Conservation (phyloP, 1,140 invertebrate genomes). For the Drosophila lini region DNA sequence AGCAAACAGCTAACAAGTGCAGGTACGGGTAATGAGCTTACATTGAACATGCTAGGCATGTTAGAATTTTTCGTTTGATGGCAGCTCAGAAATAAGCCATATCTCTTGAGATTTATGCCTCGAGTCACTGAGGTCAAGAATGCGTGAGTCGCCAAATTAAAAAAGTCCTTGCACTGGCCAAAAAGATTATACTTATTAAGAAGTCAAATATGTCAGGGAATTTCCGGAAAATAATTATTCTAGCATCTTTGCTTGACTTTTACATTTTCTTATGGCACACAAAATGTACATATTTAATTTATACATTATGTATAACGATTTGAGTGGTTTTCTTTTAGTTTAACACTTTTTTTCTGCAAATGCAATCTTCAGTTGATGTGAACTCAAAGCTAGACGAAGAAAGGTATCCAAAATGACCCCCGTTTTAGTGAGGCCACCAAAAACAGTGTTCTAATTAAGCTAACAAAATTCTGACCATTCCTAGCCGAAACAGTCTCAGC, state of each 20-base stretch:
- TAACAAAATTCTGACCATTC: constrained; percentile 47
- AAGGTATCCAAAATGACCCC: constrained; percentile 4
- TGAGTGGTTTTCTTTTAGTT: background rate
- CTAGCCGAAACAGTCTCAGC: constrained; percentile 25
- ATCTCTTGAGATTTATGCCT: constrained; percentile 38
- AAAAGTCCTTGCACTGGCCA: background rate
- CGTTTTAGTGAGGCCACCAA: constrained; percentile 13
- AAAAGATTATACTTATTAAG: background rate
- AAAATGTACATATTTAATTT: no score
- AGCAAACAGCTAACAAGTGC: constrained; percentile 44
- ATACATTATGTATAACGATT: no score
- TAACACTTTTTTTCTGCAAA: background rate
- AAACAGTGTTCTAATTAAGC: constrained; percentile 41
- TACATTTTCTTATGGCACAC: no score
- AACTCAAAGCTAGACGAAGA: constrained; percentile 4
- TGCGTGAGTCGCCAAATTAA: constrained; percentile 46
- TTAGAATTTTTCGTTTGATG: constrained; percentile 61
- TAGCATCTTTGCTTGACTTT: no score
- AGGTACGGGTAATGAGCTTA: constrained; percentile 63
- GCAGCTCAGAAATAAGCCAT: constrained; percentile 47
- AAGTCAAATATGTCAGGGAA: background rate
- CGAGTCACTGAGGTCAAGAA: constrained; percentile 50
- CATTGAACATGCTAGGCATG: constrained; percentile 49
- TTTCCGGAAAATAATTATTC: background rate
- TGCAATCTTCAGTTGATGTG: background rate